A percentile compares a stretch with the other conserved stretches of the same genome.
Conservation (phyloP, 2,113 vertebrate species). For the Tachycineta bicolor region DNA sequence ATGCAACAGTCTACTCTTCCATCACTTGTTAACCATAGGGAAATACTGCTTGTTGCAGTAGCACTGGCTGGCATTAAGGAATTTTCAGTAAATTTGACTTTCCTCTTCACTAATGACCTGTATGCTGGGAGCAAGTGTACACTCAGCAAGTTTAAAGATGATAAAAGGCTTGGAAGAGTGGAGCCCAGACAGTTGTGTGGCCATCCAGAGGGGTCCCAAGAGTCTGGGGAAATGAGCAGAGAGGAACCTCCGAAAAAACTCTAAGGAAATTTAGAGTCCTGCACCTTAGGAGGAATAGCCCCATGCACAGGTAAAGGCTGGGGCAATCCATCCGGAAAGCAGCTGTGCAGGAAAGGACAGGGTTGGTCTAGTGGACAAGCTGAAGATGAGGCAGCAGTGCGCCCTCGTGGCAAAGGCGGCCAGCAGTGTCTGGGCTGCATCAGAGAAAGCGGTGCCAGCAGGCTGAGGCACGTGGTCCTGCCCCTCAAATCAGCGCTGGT, state of each 20-base stretch:
- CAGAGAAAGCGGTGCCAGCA: not conserved
- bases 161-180: not conserved
- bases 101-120: not conserved
- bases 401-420: not conserved
- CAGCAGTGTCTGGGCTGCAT: not conserved
- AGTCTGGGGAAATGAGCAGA: not conserved
- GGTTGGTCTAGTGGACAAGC: not conserved
- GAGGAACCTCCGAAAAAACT: not conserved
- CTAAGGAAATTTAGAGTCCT: not conserved
- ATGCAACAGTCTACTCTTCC: not conserved
- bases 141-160: not conserved
- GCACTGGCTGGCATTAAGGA: not conserved
- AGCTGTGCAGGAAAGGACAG: not conserved
- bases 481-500: not conserved
- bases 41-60: not conserved
- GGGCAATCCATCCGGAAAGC: not conserved
- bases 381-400: constrained; percentile 44
- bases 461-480: not conserved
- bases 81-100: not conserved
- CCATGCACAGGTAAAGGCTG: not conserved
- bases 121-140: not conserved
- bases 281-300: not conserved
- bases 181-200: not conserved
- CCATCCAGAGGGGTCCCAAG: not conserved
- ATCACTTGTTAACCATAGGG: not conserved